Conservation (phyloP, 37 sponge, comb jelly and placozoan species). For the Ephydatia muelleri region DNA sequence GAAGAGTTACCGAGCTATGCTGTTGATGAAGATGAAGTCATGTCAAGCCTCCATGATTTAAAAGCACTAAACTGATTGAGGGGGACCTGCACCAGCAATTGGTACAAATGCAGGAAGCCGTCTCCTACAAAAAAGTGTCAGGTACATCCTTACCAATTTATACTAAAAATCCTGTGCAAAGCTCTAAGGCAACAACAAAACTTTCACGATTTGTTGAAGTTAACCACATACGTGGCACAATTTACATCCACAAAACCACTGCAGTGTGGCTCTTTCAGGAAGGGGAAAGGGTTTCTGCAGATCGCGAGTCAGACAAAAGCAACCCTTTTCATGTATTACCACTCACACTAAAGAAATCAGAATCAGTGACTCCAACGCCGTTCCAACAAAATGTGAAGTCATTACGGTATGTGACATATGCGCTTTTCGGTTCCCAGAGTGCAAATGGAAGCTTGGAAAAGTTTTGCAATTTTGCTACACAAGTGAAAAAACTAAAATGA, state of each 20-base stretch:
- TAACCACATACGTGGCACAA: not conserved
- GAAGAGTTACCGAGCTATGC: conserved; percentile 3
- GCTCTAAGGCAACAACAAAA: not conserved
- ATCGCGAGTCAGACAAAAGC: conserved; percentile 50
- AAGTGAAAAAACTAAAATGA: conserved; percentile 6
- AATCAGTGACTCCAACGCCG: not conserved
- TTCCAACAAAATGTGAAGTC: not conserved
- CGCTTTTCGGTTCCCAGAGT: not conserved
- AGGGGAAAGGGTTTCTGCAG: conserved; percentile 56
- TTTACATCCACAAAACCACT: conserved; percentile 43
- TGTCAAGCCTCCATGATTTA: not conserved
- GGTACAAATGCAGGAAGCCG: not conserved
- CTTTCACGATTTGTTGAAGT: conserved; percentile 33
- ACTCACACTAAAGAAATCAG: not conserved
- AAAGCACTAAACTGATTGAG: not conserved
- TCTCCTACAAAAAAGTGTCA: conserved; percentile 9
- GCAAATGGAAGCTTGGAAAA: conserved; percentile 24
- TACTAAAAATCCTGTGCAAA: not conserved
- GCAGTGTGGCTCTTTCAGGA: conserved; percentile 66
- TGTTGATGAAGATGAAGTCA: not conserved
- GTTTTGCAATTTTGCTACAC: conserved; percentile 37
- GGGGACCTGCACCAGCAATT: not conserved
- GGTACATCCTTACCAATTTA: not conserved
- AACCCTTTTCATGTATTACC: conserved; percentile 28
- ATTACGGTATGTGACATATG: conserved; percentile 23